Evolutionary conservation across 1,140 invertebrate genomes (phyloP).

Genomic region (Laodelphax striatellus): DNA sequence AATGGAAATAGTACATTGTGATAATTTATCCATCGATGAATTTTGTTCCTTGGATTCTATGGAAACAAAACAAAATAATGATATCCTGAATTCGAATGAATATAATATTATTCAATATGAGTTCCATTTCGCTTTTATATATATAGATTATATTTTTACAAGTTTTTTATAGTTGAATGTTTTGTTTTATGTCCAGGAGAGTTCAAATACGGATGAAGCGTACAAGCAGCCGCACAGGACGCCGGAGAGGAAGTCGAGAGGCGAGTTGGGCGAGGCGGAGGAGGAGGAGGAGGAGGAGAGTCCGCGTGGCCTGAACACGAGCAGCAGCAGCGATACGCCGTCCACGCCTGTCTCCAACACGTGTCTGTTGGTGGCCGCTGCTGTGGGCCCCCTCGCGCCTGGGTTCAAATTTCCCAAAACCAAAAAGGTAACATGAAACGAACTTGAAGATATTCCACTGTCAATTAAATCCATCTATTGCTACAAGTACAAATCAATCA

Average conservation of each 20-base stretch:
- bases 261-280: constrained; percentile 4
- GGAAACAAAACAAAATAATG: no score
- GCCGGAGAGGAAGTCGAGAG: constrained; percentile 1
- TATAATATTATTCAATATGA: no score
- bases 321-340: constrained; percentile 31
- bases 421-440: constrained; percentile 52
- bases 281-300: constrained; percentile 13
- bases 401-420: constrained; percentile 82
- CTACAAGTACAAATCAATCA: no score
- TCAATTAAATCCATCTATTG: no score
- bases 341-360: constrained; percentile 52
- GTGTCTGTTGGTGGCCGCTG: constrained; percentile 64
- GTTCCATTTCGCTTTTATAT: no score
- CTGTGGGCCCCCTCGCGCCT: constrained; percentile 61
- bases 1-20: no score
- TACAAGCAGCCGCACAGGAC: background rate
- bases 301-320: background rate
- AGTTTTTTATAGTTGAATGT: no score
- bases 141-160: no score
- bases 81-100: no score
- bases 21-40: no score
- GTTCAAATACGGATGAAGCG: background rate
- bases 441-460: background rate
- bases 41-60: no score
- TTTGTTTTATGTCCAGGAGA: no score